Conservation (phyloP, 1,140 invertebrate species). For the Euborellia annulipes region DNA sequence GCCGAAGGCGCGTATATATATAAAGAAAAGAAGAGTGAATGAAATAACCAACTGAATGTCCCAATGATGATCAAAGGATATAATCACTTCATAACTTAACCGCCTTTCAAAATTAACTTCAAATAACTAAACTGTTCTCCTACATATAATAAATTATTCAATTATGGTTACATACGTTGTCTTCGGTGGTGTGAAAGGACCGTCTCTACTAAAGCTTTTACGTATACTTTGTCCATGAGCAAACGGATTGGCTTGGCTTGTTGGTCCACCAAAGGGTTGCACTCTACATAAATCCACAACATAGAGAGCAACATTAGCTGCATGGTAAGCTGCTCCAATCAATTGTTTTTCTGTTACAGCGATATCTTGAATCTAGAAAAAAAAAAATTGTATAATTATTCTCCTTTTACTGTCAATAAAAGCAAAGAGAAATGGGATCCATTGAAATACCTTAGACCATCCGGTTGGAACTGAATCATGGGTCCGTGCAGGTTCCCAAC, state of each 20-base stretch:
- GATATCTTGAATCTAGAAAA: conserved; percentile 52
- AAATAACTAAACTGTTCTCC: too few species aligned
- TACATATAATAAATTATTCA: too few species aligned
- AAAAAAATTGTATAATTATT: too few species aligned
- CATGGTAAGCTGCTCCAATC: conserved; percentile 69
- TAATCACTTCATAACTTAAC: too few species aligned
- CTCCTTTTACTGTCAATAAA: too few species aligned
- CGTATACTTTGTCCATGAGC: conserved; percentile 52
- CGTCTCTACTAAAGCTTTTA: conserved; percentile 67
- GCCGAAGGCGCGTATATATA: too few species aligned
- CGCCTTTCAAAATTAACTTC: too few species aligned
- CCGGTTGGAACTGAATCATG: conserved; percentile 66
- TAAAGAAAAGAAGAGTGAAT: too few species aligned
- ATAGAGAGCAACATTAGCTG: conserved; percentile 67
- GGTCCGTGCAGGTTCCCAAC: conserved; percentile 82
- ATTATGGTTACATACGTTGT: too few species aligned
- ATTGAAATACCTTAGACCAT: conserved; percentile 59
- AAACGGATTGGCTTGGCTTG: conserved; percentile 34
- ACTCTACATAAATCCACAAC: conserved; percentile 73
- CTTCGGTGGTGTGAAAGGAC: conserved; percentile 33
- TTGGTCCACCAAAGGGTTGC: conserved; percentile 40
- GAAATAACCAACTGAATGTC: too few species aligned
- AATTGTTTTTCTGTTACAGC: conserved; percentile 71
- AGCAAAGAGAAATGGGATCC: too few species aligned
- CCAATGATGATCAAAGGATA: too few species aligned